These are phyloP conservation scores for Meta bourneti DNA, from an alignment of 2,888 invertebrate genomes.

Conservation along the genomic window DNA sequence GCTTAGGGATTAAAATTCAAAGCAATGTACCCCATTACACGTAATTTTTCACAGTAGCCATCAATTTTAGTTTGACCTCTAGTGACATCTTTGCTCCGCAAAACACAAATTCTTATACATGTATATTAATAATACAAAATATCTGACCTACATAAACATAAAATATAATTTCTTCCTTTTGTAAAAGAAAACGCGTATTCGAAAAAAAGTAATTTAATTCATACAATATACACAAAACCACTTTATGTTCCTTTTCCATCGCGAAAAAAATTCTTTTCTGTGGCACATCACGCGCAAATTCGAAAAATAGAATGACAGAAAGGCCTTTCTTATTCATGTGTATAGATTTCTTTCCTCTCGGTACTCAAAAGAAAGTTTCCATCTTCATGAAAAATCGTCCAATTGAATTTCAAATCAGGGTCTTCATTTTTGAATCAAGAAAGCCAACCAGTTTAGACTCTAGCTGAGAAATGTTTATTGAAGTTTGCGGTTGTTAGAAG, in stretches of 20 bases:
- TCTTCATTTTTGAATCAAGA: constrained; percentile 57
- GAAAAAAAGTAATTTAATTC: background rate
- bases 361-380: constrained; percentile 2
- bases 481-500: constrained; percentile 28
- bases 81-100: background rate
- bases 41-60: background rate
- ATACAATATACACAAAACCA: background rate
- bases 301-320: constrained; percentile 34
- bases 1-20: too few relatives aligned
- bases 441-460: constrained; percentile 27
- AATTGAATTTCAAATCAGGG: constrained; percentile 65
- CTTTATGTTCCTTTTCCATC: background rate
- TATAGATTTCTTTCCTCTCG: constrained; percentile 34
- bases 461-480: constrained; percentile 40
- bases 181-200: background rate
- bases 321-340: constrained; percentile 54
- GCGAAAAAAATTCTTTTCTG: background rate
- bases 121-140: background rate
- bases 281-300: constrained; percentile 25
- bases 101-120: background rate
- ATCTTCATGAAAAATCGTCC: constrained; percentile 62
- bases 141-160: background rate
- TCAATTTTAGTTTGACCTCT: background rate
- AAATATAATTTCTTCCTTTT: background rate
- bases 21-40: too few relatives aligned